Percentiles rank a stretch among this genome's conserved stretches.
phyloP scores from a whole-genome alignment of 2,113 vertebrate species.

The Fulmarus glacialis region DNA sequence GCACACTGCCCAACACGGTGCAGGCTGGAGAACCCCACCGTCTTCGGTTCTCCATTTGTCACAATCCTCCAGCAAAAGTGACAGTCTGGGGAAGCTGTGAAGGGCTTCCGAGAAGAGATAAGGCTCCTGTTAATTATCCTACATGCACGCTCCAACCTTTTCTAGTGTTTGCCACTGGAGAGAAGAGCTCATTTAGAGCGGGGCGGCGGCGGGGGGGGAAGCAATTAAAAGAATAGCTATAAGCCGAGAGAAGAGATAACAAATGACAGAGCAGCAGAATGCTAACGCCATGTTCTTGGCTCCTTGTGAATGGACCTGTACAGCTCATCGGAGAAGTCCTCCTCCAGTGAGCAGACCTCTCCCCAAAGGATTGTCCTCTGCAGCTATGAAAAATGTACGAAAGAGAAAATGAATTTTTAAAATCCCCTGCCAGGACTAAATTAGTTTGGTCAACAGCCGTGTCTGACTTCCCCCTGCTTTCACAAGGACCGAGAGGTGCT shows the following conservation, averaged over 20 bases:
- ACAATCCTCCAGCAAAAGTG: not conserved
- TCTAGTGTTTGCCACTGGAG: conserved; percentile 21
- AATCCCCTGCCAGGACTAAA: not conserved
- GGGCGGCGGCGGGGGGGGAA: not conserved
- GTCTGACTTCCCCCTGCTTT: not conserved
- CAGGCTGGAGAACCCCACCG: not conserved
- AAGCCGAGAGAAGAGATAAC: not conserved
- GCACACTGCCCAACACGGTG: accelerated
- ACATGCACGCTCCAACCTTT: not conserved
- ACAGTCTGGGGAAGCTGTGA: not conserved
- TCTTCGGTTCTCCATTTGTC: not conserved
- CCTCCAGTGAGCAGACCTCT: not conserved
- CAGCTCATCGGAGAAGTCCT: not conserved
- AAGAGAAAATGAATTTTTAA: not conserved
- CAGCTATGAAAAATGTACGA: not conserved
- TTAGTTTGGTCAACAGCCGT: not conserved
- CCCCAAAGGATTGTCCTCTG: not conserved
- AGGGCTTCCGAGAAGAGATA: not conserved
- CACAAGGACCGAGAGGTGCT: not conserved
- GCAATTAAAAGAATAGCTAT: conserved; percentile 33
- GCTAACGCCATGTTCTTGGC: conserved; percentile 6
- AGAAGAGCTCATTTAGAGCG: conserved; percentile 11
- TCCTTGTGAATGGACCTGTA: not conserved
- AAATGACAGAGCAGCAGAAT: not conserved
- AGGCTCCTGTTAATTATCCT: not conserved